Conservation (phyloP, 2,888 invertebrate species). For the Scaptomyza polygonia region DNA sequence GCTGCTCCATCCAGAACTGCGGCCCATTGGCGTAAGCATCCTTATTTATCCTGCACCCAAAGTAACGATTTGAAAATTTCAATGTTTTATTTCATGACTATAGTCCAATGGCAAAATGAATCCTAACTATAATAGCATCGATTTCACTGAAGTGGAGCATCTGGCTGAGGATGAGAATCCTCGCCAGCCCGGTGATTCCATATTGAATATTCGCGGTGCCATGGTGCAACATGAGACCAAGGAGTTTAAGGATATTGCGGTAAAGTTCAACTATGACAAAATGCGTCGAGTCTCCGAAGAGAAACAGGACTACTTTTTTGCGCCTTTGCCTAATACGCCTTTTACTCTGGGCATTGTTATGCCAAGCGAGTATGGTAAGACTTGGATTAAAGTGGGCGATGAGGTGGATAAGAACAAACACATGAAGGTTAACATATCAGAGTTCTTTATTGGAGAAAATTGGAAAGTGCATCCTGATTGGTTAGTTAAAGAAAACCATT, state of each 20-base stretch:
- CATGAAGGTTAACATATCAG: conserved; percentile 89
- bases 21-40: conserved; percentile 90
- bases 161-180: conserved; percentile 88
- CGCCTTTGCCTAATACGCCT: conserved; percentile 92
- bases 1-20: conserved; percentile 95
- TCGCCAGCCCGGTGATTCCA: conserved; percentile 87
- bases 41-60: neutral
- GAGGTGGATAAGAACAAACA: conserved; percentile 89
- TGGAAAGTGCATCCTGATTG: conserved; percentile 94
- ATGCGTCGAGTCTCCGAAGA: conserved; percentile 93
- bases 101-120: conserved; percentile 86
- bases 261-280: conserved; percentile 93
- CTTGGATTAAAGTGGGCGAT: conserved; percentile 89
- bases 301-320: conserved; percentile 92
- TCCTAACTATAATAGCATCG: conserved; percentile 98
- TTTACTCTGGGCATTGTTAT: conserved; percentile 94
- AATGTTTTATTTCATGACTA: neutral
- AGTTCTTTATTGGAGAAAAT: conserved; percentile 89
- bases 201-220: conserved; percentile 86
- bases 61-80: neutral
- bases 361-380: conserved; percentile 90
- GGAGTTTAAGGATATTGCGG: conserved; percentile 87
- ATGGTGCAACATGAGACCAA: conserved; percentile 90
- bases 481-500: conserved; percentile 85
- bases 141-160: conserved; percentile 97